These are phyloP conservation scores for Miichthys miiuy DNA, from an alignment of 2,797 vertebrate genomes.

Conservation along the genomic window DNA sequence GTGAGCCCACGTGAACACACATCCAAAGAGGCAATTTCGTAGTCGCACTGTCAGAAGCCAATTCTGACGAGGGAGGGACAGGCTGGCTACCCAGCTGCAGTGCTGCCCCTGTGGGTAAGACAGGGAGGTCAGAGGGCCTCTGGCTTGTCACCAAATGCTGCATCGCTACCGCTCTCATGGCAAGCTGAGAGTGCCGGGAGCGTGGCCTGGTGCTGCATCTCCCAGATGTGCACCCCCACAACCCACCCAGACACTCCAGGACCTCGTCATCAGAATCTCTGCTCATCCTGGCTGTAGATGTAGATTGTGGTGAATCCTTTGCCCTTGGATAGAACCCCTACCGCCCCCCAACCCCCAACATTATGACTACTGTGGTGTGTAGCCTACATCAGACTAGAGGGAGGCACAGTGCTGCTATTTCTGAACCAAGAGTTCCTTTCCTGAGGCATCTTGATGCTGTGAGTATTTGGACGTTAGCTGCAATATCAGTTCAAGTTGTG, in stretches of 20 bases:
- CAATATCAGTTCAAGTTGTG: slow-evolving; percentile 12
- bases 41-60: neutral
- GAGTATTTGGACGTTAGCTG: slow-evolving; percentile 19
- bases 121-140: slow-evolving; percentile 70
- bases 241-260: neutral
- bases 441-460: slow-evolving; percentile 28
- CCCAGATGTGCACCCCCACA: slow-evolving; percentile 33
- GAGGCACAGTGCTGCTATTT: slow-evolving; percentile 51
- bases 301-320: slow-evolving; percentile 42
- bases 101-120: slow-evolving; percentile 67
- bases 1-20: neutral
- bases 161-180: slow-evolving; percentile 45
- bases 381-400: slow-evolving; percentile 45
- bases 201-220: slow-evolving; percentile 11
- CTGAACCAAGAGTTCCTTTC: slow-evolving; percentile 43
- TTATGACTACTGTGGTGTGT: slow-evolving; percentile 44
- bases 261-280: slow-evolving; percentile 36
- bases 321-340: slow-evolving; percentile 39
- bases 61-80: slow-evolving; percentile 20
- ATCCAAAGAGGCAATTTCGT: neutral
- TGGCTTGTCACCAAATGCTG: slow-evolving; percentile 53
- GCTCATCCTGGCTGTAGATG: slow-evolving; percentile 22
- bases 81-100: slow-evolving; percentile 63
- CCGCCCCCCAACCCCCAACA: slow-evolving; percentile 2
- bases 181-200: slow-evolving; percentile 28